Evolutionary conservation across 2,888 invertebrate genomes (phyloP).

Genomic region (Eurytoma adleriae): DNA sequence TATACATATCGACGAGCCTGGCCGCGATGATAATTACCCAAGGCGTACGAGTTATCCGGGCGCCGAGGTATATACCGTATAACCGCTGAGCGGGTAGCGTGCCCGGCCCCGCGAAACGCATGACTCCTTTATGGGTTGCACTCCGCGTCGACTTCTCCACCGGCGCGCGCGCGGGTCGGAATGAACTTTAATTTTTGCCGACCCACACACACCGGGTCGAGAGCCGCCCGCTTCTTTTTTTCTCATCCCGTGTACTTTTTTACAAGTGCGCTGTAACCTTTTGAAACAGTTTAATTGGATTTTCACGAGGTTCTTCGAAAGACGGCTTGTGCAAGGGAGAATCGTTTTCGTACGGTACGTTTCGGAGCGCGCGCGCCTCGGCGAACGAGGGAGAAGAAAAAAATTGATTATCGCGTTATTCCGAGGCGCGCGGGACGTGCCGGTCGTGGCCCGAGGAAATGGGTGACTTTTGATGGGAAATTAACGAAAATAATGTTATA

Average conservation of each 20-base stretch:
- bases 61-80: not conserved
- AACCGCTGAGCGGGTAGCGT: no score
- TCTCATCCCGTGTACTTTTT: not conserved
- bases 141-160: not conserved
- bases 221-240: not conserved
- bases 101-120: not conserved
- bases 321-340: not conserved
- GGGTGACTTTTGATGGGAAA: slow-evolving; percentile 13
- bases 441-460: not conserved
- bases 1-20: slow-evolving; percentile 24
- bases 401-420: slow-evolving; percentile 20
- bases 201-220: not conserved
- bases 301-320: not conserved
- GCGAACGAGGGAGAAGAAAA: not conserved
- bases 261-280: not conserved
- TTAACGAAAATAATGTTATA: slow-evolving; percentile 41
- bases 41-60: slow-evolving; percentile 22
- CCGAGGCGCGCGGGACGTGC: not conserved
- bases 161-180: not conserved
- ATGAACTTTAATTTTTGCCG: slow-evolving; percentile 44
- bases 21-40: slow-evolving; percentile 42
- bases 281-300: slow-evolving; percentile 26
- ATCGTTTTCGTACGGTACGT: no score
- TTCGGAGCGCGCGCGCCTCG: not conserved
- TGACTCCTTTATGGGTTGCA: slow-evolving; percentile 31